phyloP scores from a whole-genome alignment of 2,888 invertebrate genomes.

The Patella pellucida region DNA sequence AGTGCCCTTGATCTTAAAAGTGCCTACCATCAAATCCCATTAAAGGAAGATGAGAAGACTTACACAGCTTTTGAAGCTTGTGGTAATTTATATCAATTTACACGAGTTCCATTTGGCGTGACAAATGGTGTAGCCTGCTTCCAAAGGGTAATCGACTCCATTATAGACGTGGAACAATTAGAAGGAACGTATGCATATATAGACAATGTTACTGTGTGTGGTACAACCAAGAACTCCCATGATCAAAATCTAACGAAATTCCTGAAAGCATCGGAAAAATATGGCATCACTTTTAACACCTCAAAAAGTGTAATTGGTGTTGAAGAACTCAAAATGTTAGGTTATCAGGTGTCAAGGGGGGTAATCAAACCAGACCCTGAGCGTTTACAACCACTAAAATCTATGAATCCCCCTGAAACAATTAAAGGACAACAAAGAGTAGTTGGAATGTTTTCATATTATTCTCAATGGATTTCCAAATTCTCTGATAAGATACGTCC shows the following conservation, averaged over 20 bases:
- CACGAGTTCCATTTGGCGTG: neutral
- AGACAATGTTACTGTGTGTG: neutral
- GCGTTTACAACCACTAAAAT: neutral
- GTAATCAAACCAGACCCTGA: neutral
- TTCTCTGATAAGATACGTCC: no score
- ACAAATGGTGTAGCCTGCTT: neutral
- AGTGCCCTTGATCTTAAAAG: conserved; percentile 15
- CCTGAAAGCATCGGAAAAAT: neutral
- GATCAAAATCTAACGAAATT: neutral
- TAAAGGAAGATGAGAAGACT: neutral
- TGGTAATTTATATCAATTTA: conserved; percentile 11
- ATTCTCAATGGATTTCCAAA: conserved; percentile 21
- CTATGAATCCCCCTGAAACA: neutral
- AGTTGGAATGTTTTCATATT: conserved; percentile 24
- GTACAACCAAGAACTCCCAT: neutral
- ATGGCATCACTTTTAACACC: neutral
- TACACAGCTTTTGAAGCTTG: conserved; percentile 20
- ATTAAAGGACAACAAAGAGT: conserved; percentile 2
- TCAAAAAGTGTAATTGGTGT: conserved; percentile 3
- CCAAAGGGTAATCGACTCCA: neutral
- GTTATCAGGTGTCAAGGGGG: neutral
- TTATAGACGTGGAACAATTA: neutral
- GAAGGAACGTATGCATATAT: neutral
- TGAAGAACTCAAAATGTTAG: neutral
- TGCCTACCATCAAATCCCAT: conserved; percentile 17